Base-by-base conservation (phyloP, 2,797 vertebrate species). In the Lophius americanus region DNA sequence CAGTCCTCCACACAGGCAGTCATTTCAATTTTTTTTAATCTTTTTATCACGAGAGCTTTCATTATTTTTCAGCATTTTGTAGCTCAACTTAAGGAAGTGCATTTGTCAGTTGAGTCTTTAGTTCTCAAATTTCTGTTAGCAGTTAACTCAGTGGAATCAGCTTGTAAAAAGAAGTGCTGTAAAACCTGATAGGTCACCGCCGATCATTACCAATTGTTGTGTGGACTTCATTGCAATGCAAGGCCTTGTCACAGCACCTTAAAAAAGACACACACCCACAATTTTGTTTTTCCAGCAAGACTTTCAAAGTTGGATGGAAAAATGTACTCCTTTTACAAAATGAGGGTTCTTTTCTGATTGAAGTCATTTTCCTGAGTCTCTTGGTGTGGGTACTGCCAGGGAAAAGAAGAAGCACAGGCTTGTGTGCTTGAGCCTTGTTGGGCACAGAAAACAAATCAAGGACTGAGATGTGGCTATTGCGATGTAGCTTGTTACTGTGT, bases 161-260 rank as follows among this genome's bases (percentile, higher is more conserved):
- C 87, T 88, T 88, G 85, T 90, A 90, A 91, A 91, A 86, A 89
- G 82, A 83, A 62, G 70, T 60, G 84, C 79, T 76, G 82, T 88
- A 86, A 88, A 89, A 85, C 77, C 54, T 68, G 32, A 85, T 85
- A 80, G 86, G 88, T 91, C 88, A 89, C 85, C 84, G 86, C 85
- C 84, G 86, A 86, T 87, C 87, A 85, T 91, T 91, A 88, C 69
- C 67, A 75, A 86, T 87, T 86, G 83, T 88, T 76, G 68, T 83
- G 75, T 62, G 75, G 23, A 77, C 79, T 81, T 84, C 71, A 79
- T 39, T 57, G 76, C 48, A 9, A n/a, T 23, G 37, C 37, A 23
- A 4, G 50, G 65, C 64, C 76, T 77, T 70, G 76, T 86, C 48
- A 12, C 53, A 48, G 73, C 55, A 68, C 49, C 75, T 76, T 76